Evolutionary conservation across 2,888 invertebrate genomes (phyloP).

Genomic region (Caenorhabditis sp.): DNA sequence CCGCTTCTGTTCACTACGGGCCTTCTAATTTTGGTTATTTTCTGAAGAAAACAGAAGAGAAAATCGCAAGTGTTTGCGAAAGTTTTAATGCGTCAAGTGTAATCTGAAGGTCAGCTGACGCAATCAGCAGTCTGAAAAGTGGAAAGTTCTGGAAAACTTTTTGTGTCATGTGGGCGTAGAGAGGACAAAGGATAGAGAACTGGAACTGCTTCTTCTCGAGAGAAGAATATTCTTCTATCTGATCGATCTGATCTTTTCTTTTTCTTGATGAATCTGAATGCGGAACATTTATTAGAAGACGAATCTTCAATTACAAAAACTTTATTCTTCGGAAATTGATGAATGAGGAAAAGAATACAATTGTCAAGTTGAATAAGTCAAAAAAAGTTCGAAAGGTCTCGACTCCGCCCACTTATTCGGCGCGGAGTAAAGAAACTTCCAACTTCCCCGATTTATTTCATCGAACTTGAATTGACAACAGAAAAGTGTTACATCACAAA

Average conservation of each 20-base stretch:
- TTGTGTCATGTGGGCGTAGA: background rate
- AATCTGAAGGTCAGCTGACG: constrained; percentile 12
- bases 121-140: background rate
- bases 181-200: background rate
- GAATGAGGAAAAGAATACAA: no score
- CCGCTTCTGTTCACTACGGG: constrained; percentile 15
- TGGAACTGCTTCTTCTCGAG: background rate
- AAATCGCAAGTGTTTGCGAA: background rate
- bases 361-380: no score
- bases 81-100: background rate
- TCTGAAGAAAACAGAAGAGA: background rate
- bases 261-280: background rate
- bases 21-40: background rate
- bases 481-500: no score
- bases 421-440: no score
- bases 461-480: no score
- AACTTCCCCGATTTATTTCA: no score
- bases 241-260: constrained; percentile 15
- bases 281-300: constrained; percentile 2
- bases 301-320: background rate
- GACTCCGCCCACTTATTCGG: no score
- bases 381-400: no score
- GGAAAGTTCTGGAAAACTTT: constrained; percentile 19
- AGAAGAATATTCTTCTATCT: constrained; percentile 9
- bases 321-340: background rate